Percentiles rank a stretch among this genome's conserved stretches.
Evolutionary conservation across 2,888 invertebrate species (phyloP).

Genomic region (Crossocerus cetratus): DNA sequence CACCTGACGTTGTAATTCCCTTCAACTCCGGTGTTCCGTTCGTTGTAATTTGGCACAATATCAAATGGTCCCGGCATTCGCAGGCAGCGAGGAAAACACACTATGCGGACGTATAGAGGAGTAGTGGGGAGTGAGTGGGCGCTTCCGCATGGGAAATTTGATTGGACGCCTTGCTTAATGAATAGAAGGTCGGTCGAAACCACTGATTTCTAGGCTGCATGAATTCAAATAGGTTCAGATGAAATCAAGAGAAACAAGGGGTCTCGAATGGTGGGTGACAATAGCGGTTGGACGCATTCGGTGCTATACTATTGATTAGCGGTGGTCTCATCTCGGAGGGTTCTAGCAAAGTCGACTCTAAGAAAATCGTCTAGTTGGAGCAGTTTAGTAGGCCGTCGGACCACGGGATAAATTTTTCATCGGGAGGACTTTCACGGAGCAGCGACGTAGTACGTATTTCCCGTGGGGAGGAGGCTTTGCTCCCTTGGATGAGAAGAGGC

Average conservation of each 20-base stretch:
- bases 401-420: slow-evolving; percentile 53
- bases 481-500: slow-evolving; percentile 54
- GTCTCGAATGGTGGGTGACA: background rate
- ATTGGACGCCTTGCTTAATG: background rate
- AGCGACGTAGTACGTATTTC: slow-evolving; percentile 62
- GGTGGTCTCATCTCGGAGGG: background rate
- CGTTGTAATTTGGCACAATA: background rate
- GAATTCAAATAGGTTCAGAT: background rate
- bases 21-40: background rate
- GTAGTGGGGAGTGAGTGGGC: background rate
- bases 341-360: background rate
- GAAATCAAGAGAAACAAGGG: background rate
- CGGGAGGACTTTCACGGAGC: slow-evolving; percentile 21
- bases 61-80: background rate
- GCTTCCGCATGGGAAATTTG: no score
- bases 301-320: slow-evolving; percentile 3
- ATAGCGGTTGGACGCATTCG: slow-evolving; percentile 8
- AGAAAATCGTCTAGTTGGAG: no score
- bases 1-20: background rate
- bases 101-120: background rate
- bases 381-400: no score
- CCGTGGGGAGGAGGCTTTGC: slow-evolving; percentile 56
- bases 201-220: background rate
- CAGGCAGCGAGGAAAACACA: no score
- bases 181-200: background rate